phyloP scores from a whole-genome alignment of 2,797 vertebrate genomes.

The Ctenosaura bakeri region DNA sequence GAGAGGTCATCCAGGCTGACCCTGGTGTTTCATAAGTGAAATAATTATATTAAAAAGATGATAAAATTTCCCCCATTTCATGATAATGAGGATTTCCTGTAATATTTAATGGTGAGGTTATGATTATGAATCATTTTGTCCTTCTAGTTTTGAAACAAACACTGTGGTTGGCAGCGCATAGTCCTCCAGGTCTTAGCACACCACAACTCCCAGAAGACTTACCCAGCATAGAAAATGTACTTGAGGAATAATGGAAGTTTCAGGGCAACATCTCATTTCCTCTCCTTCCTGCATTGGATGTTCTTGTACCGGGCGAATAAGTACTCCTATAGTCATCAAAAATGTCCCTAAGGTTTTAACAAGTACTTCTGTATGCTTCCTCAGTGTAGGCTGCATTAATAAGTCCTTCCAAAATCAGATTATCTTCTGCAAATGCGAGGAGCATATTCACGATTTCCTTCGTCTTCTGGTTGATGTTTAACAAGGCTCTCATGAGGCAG shows the following conservation, averaged over 20 bases:
- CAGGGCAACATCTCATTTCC: not conserved
- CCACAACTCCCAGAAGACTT: too few relatives aligned
- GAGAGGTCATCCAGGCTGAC: too few relatives aligned
- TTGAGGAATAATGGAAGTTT: too few relatives aligned
- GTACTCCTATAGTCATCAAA: not conserved
- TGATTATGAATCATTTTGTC: not conserved
- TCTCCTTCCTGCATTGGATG: too few relatives aligned
- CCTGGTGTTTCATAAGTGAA: too few relatives aligned
- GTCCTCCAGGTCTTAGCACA: too few relatives aligned
- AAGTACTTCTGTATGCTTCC: slow-evolving; percentile 83
- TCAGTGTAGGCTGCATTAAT: slow-evolving; percentile 84
- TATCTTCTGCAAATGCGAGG: slow-evolving; percentile 80
- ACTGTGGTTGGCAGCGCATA: too few relatives aligned
- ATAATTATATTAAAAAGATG: too few relatives aligned
- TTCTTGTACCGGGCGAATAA: not conserved
- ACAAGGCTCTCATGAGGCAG: slow-evolving; percentile 85
- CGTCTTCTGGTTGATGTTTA: slow-evolving; percentile 84
- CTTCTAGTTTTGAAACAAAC: not conserved
- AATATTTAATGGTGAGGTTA: too few relatives aligned
- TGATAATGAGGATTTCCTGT: too few relatives aligned
- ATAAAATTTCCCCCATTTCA: too few relatives aligned
- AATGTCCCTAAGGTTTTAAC: not conserved
- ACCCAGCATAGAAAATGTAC: too few relatives aligned
- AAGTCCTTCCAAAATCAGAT: slow-evolving; percentile 79
- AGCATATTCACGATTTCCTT: slow-evolving; percentile 75